Conservation (phyloP, 30 jellyfish, hydroid and myxozoan genomes). For the Catostylus mosaicus region DNA sequence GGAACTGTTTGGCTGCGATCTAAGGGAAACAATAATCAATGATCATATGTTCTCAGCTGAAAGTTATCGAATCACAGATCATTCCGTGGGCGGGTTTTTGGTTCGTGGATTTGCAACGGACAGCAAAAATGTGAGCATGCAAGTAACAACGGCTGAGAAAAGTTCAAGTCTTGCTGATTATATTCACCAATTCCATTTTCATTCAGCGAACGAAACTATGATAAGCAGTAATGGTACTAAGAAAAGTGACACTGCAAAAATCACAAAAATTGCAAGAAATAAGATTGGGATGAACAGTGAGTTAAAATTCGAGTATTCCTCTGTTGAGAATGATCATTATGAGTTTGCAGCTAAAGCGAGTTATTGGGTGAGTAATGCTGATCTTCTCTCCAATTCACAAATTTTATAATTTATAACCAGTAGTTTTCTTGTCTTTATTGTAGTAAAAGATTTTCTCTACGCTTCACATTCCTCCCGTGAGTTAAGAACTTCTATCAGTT, state of each 20-base stretch:
- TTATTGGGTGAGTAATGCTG: too few relatives aligned
- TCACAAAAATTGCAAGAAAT: conserved; percentile 1
- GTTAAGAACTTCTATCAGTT: too few relatives aligned
- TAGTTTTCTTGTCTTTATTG: too few relatives aligned
- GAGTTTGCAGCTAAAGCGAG: background rate
- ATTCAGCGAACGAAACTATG: background rate
- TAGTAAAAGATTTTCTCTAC: too few relatives aligned
- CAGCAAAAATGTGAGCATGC: background rate
- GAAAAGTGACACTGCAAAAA: background rate
- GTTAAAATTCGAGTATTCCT: background rate
- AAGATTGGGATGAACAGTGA: conserved; percentile 7
- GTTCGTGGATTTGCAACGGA: background rate
- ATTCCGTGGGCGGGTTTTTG: background rate
- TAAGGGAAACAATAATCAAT: background rate
- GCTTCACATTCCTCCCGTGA: too few relatives aligned
- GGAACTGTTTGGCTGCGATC: conserved; percentile 43
- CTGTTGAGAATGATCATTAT: background rate
- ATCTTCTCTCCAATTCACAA: too few relatives aligned
- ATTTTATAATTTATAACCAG: too few relatives aligned
- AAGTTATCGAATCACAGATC: background rate
- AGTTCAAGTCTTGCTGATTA: conserved; percentile 14
- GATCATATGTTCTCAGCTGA: background rate
- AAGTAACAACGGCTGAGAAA: conserved; percentile 12
- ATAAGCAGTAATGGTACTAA: background rate
- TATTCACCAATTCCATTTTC: conserved; percentile 12